A percentile compares a stretch with the other conserved stretches of the same genome.
Evolutionary conservation across 2,797 vertebrate species (phyloP).

Genomic region (Crocodylus rhombifer): DNA sequence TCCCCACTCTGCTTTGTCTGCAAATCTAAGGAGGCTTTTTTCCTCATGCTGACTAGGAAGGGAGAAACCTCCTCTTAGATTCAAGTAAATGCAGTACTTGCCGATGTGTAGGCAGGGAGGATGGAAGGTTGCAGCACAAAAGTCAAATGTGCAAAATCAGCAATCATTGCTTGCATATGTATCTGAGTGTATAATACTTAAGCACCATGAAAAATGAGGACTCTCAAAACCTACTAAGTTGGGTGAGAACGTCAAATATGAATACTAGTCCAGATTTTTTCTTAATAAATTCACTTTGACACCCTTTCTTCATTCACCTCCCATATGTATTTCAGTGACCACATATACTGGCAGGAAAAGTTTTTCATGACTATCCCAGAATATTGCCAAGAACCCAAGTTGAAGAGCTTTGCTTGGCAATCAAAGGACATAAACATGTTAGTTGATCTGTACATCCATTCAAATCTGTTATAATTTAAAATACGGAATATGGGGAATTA

Average conservation of each 20-base stretch:
- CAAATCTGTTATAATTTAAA: neutral
- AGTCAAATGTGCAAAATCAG: neutral
- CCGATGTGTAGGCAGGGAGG: too few relatives aligned
- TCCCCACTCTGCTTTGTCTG: too few relatives aligned
- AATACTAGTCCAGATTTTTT: neutral
- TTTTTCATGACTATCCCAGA: neutral
- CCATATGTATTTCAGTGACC: neutral
- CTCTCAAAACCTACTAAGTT: neutral
- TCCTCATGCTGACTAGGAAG: too few relatives aligned
- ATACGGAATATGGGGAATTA: neutral
- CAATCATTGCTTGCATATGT: too few relatives aligned
- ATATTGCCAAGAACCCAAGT: neutral
- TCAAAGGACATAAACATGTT: neutral
- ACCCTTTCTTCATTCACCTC: neutral
- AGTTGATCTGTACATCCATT: neutral
- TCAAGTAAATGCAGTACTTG: neutral
- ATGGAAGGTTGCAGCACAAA: too few relatives aligned
- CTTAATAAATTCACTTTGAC: neutral
- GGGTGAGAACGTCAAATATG: neutral
- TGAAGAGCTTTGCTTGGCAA: rapidly evolving
- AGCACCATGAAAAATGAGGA: neutral
- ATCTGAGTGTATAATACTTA: neutral
- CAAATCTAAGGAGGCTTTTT: too few relatives aligned
- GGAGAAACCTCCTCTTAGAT: too few relatives aligned
- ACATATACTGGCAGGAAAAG: neutral